These are phyloP conservation scores for Saxicola maurus DNA, from an alignment of 2,797 vertebrate genomes.

Conservation along the genomic window DNA sequence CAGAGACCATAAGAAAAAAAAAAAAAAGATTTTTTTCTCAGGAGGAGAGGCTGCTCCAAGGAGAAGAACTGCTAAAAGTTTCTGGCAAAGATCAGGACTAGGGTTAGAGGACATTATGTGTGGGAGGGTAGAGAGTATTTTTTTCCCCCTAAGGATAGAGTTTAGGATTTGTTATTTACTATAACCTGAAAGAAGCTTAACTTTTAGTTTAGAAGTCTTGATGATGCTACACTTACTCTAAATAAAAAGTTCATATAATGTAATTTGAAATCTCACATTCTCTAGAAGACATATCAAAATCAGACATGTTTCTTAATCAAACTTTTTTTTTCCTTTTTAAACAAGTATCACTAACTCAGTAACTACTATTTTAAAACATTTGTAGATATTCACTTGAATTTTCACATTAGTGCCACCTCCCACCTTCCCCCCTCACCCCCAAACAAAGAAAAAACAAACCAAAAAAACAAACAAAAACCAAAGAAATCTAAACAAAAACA, in stretches of 20 bases:
- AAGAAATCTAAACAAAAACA: too few species aligned
- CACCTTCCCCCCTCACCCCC: accelerated
- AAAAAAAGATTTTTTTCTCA: not conserved
- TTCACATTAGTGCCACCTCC: not conserved
- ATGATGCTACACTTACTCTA: not conserved
- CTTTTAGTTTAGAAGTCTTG: not conserved
- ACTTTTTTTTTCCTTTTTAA: not conserved
- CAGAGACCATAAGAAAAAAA: not conserved
- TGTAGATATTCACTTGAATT: not conserved
- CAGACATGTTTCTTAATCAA: not conserved
- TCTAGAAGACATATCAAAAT: not conserved
- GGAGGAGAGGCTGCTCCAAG: not conserved
- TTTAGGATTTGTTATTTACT: not conserved
- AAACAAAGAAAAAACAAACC: not conserved
- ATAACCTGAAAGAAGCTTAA: not conserved
- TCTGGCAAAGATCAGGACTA: not conserved
- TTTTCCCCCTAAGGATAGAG: not conserved
- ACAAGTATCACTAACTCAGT: not conserved
- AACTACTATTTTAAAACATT: not conserved
- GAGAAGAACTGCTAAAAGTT: not conserved
- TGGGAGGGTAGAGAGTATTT: not conserved
- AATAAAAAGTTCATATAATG: not conserved
- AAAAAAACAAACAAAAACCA: not conserved
- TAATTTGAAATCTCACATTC: not conserved
- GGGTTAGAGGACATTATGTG: not conserved